Evolutionary conservation across 2,888 invertebrate species (phyloP), one percentile per base, ranked within the genome.

Genomic region (Scotopteryx bipunctaria): DNA sequence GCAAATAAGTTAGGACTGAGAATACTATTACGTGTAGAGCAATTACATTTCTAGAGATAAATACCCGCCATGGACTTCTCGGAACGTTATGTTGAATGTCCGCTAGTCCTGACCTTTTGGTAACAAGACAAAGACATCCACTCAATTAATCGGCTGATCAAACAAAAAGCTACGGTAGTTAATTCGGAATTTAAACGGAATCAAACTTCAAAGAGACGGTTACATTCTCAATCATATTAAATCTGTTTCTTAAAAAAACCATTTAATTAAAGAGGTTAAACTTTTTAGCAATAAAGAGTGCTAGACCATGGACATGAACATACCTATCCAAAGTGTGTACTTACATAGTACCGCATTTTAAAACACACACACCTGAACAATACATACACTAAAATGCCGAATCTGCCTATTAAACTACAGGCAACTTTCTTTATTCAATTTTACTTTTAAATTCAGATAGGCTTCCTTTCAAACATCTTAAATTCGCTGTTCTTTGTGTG

Each of bases 141-240:
- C 16, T 40, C 38, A 55, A 55, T 60, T 44, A 47, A 57, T 53
- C 36, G 50, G 35, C 46, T 45, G 55, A 42, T 55, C 41, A 49
- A 57, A 52, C 54, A 51, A 44, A 43, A 48, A 51, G 40, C 44
- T 49, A 43, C 45, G 9, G 43, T 38, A 37, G 45, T 51, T 42
- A 31, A 36, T 46, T 35, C 19, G 6, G n/a, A 38, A 46, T 46
- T 14, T 19, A 40, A 45, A 38, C 42, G 13, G 45, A 38, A 44
- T 25, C 45, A 41, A 45, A 45, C 40, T 21, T 33, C 2, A 40
- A 25, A 23, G 29, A 51, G 29, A 35, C 41, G 19, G 13, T 17
- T 25, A 14, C 23, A 17, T 29, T 9, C 21, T 19, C 3, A 33
- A 16, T 9, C n/a, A n/a, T n/a, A n/a, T n/a, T n/a, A 5, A 6